These are phyloP conservation scores for Leucophenga varia DNA, from an alignment of 1,140 invertebrate species.

Conservation along the genomic window DNA sequence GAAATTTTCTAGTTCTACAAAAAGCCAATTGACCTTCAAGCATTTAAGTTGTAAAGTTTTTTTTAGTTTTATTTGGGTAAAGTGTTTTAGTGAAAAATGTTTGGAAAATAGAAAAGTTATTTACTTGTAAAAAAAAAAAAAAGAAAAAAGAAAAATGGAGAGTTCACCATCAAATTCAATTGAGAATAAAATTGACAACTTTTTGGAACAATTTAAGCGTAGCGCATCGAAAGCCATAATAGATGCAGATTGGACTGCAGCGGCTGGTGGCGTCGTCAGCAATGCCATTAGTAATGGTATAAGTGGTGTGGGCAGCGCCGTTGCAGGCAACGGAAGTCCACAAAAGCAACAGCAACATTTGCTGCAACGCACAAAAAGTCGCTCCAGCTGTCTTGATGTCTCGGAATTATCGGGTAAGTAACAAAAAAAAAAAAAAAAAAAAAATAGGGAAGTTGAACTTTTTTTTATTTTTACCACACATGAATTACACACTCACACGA, in stretches of 20 bases:
- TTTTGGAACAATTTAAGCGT: conserved; percentile 76
- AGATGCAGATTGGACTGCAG: conserved; percentile 28
- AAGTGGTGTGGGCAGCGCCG: not conserved
- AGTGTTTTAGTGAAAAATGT: too few species aligned
- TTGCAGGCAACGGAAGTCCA: conserved; percentile 17
- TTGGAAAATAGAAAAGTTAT: too few species aligned
- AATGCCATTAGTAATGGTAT: conserved; percentile 3
- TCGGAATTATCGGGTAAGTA: conserved; percentile 34
- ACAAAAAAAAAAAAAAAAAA: too few species aligned
- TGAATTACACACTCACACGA: too few species aligned
- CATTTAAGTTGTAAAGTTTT: too few species aligned
- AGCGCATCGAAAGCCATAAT: conserved; percentile 74
- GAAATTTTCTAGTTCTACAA: too few species aligned
- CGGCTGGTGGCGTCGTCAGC: conserved; percentile 1
- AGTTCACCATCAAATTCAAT: conserved; percentile 67
- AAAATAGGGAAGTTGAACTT: too few species aligned
- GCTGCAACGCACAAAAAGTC: conserved; percentile 33
- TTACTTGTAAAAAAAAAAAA: too few species aligned
- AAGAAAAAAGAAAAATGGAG: conserved; percentile 58
- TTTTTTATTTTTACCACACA: too few species aligned
- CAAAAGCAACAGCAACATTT: conserved; percentile 23
- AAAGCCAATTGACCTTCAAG: too few species aligned
- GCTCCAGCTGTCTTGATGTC: conserved; percentile 37
- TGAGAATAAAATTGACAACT: conserved; percentile 79
- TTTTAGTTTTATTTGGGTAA: too few species aligned